Conservation (phyloP, 1,140 invertebrate species). For the Micrasema minimum region DNA sequence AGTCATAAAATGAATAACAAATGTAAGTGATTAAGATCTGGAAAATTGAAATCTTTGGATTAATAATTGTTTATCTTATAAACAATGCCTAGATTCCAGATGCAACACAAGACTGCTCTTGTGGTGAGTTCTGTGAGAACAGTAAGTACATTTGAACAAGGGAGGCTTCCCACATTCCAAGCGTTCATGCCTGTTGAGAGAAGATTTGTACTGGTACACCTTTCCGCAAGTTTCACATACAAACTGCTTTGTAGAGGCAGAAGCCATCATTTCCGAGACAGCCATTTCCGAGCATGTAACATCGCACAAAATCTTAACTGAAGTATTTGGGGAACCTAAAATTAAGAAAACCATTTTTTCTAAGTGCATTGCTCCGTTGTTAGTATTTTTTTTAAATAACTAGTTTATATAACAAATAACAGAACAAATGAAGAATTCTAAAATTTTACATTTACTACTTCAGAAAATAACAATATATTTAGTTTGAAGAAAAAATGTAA, state of each 20-base stretch:
- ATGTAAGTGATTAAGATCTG: too few relatives aligned
- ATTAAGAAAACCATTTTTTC: slow-evolving; percentile 15
- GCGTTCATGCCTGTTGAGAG: slow-evolving; percentile 71
- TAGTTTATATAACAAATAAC: too few relatives aligned
- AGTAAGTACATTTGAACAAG: slow-evolving; percentile 72
- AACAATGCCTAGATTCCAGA: slow-evolving; percentile 32
- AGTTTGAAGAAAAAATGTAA: too few relatives aligned
- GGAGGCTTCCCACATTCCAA: slow-evolving; percentile 77
- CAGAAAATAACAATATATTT: too few relatives aligned
- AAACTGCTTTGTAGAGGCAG: slow-evolving; percentile 22
- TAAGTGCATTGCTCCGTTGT: too few relatives aligned
- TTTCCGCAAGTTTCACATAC: slow-evolving; percentile 72
- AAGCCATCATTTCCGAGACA: slow-evolving; percentile 9
- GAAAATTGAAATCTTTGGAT: too few relatives aligned
- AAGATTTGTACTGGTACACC: slow-evolving; percentile 68
- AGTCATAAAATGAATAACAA: too few relatives aligned
- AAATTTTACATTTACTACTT: too few relatives aligned
- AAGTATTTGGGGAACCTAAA: slow-evolving; percentile 25
- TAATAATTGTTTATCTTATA: slow-evolving; percentile 1
- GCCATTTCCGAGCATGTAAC: neutral
- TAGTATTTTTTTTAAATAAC: too few relatives aligned
- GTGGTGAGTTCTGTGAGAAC: slow-evolving; percentile 66
- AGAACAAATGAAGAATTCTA: too few relatives aligned
- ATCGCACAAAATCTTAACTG: neutral
- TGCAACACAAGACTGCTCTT: slow-evolving; percentile 67